phyloP scores from a whole-genome alignment of 2,113 vertebrate genomes.

The Chaetodon auriga region DNA sequence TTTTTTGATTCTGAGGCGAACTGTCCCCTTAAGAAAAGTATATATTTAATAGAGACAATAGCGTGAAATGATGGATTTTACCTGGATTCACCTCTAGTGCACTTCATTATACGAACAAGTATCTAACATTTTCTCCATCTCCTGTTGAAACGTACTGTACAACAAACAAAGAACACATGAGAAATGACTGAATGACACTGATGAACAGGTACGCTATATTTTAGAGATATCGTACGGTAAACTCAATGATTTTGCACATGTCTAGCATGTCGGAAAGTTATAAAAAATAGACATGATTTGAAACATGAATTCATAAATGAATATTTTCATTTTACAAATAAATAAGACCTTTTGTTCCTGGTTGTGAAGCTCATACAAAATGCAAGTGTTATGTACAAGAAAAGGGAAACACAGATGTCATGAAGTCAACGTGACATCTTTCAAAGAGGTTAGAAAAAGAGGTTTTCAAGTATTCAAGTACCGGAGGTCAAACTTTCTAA shows the following conservation, averaged over 20 bases:
- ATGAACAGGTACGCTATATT: not conserved
- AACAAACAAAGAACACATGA: constrained; percentile 8
- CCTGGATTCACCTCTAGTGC: constrained; percentile 18
- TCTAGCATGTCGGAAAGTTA: constrained; percentile 1
- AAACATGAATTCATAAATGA: not conserved
- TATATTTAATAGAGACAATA: not conserved
- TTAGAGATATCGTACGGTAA: not conserved
- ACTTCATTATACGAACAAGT: not conserved
- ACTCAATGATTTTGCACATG: not conserved
- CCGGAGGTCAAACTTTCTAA: not conserved
- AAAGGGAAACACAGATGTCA: constrained; percentile 23
- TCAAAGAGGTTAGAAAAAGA: constrained; percentile 36
- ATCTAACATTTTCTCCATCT: not conserved
- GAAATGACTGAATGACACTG: not conserved
- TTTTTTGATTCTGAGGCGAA: too few relatives aligned
- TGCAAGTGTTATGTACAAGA: constrained; percentile 18
- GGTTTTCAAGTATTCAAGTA: constrained; percentile 66
- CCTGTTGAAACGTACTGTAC: not conserved
- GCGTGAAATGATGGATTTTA: not conserved
- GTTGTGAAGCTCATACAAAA: constrained; percentile 26
- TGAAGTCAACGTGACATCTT: constrained; percentile 22
- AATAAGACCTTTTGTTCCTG: constrained; percentile 26
- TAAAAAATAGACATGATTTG: not conserved
- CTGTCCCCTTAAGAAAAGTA: not conserved
- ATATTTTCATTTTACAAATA: constrained; percentile 23